These are phyloP conservation scores for Ophioninae sp. DNA, from an alignment of 2,888 invertebrate species.

Conservation along the genomic window DNA sequence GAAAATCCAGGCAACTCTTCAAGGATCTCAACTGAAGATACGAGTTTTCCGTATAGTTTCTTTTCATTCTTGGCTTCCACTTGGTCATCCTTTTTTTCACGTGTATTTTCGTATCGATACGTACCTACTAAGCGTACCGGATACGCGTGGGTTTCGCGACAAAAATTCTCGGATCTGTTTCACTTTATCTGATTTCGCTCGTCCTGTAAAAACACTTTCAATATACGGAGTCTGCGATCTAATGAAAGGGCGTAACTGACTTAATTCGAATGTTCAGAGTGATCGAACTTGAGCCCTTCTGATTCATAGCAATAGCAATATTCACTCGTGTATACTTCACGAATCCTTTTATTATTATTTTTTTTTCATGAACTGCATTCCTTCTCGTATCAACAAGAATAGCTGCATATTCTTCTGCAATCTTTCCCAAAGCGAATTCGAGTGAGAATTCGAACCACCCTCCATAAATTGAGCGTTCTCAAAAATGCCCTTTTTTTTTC, in stretches of 20 bases:
- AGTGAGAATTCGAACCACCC: too few species aligned
- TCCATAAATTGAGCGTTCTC: neutral
- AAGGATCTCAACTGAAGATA: constrained; percentile 33
- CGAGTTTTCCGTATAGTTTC: constrained; percentile 35
- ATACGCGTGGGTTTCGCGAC: constrained; percentile 49
- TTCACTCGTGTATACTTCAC: neutral
- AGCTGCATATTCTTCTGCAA: neutral
- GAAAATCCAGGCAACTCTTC: neutral
- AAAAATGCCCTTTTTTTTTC: neutral
- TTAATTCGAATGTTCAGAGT: neutral
- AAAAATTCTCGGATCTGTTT: constrained; percentile 49
- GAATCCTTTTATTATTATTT: neutral
- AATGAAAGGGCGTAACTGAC: neutral
- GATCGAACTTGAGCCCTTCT: neutral
- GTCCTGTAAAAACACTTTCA: neutral
- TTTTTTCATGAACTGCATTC: neutral
- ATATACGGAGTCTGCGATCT: neutral
- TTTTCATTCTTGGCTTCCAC: constrained; percentile 24
- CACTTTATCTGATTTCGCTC: constrained; percentile 60
- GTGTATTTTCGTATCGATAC: constrained; percentile 40
- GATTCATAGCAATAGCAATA: neutral
- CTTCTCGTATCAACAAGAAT: neutral
- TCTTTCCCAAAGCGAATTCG: too few species aligned
- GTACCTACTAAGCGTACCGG: constrained; percentile 38
- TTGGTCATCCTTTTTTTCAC: constrained; percentile 39